Percentiles rank a stretch among this genome's conserved stretches.
phyloP scores from a whole-genome alignment of 2,113 vertebrate species.

The Equus przewalskii region DNA sequence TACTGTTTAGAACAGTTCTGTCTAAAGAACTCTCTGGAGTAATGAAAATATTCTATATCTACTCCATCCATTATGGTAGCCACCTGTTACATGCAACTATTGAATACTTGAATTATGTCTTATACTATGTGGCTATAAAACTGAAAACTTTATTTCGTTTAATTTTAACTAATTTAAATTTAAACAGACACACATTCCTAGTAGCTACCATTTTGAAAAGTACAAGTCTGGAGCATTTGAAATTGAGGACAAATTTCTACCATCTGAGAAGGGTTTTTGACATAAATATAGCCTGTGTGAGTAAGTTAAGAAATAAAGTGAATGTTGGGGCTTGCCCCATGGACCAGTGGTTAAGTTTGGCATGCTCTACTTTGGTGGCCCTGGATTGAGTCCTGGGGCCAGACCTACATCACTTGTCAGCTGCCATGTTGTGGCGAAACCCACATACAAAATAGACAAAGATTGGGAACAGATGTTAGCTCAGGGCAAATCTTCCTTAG shows the following conservation, averaged over 20 bases:
- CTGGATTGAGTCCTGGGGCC: no score
- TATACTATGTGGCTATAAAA: background rate
- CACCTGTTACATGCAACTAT: background rate
- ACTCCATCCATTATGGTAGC: no score
- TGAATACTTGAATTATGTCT: background rate
- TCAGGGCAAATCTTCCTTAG: no score
- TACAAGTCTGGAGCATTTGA: background rate
- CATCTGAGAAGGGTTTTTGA: background rate
- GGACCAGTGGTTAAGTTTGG: no score
- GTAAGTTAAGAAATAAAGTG: background rate
- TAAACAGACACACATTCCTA: background rate
- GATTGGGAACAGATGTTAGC: no score
- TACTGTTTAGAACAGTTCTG: background rate
- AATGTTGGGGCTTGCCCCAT: no score
- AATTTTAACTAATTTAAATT: background rate
- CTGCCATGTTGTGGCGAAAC: no score
- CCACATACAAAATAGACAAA: no score
- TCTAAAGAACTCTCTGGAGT: background rate
- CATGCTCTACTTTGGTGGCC: no score
- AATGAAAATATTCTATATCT: background rate
- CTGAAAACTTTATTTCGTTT: background rate
- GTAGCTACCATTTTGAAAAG: background rate
- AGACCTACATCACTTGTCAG: no score
- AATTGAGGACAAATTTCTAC: background rate
- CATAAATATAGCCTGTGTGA: background rate